Conservation (phyloP, 2,797 vertebrate species). For the Cheirogaleus major region DNA sequence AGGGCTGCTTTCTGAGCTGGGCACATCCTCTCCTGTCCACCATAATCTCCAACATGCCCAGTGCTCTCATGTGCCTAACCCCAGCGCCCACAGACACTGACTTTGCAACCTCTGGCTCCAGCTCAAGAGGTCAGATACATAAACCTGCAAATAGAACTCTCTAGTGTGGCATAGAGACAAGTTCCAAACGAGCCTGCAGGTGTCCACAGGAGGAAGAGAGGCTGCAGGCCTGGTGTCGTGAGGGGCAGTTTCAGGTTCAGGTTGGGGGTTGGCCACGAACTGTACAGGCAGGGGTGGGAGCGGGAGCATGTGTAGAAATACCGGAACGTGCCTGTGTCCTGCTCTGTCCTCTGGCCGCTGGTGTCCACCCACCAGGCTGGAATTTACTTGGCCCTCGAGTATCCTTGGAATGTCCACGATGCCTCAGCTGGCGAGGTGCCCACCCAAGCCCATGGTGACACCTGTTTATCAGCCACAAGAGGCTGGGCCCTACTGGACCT, state of each 20-base stretch:
- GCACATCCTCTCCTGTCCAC: background rate
- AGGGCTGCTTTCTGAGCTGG: background rate
- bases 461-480: background rate
- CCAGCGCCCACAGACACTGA: background rate
- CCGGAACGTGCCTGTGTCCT: background rate
- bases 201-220: background rate
- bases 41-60: too few relatives aligned
- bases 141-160: background rate
- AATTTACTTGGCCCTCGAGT: background rate
- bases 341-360: rapidly evolving
- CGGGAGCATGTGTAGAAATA: background rate
- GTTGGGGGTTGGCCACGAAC: background rate
- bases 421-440: background rate
- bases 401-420: background rate
- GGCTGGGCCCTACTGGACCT: background rate
- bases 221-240: rapidly evolving
- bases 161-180: background rate
- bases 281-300: background rate
- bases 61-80: too few relatives aligned
- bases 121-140: background rate
- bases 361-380: background rate
- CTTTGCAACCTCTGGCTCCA: background rate
- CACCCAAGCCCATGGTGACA: background rate
- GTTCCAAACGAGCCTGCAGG: background rate
- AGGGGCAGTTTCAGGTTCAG: background rate